Evolutionary conservation across 2,113 vertebrate genomes (phyloP).

Genomic region (Vireo altiloquus): DNA sequence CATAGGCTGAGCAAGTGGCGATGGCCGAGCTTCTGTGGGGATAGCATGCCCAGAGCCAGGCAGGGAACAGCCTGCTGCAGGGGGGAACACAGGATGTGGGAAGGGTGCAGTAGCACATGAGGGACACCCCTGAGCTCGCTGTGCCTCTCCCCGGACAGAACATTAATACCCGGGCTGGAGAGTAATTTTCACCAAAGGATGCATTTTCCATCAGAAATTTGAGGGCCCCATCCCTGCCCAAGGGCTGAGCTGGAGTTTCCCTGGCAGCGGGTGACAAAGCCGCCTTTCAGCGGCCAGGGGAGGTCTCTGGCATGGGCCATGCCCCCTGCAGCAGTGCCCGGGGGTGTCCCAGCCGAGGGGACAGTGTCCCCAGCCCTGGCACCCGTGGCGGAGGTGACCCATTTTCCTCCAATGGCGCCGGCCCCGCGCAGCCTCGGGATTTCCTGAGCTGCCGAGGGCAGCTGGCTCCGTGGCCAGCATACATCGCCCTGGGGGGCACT

Average conservation of each 20-base stretch:
- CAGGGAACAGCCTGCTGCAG: not conserved
- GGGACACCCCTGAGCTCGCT: not conserved
- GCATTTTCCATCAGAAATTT: not conserved
- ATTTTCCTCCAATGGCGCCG: not conserved
- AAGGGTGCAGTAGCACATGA: not conserved
- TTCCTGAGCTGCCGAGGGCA: not conserved
- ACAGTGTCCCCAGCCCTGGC: rapidly evolving
- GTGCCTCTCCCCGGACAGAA: not conserved
- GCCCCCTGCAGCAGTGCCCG: not conserved
- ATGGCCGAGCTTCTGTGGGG: not conserved
- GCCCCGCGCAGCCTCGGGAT: rapidly evolving
- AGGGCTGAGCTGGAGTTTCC: not conserved
- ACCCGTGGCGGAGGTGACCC: not conserved
- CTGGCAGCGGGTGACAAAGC: not conserved
- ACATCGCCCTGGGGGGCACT: rapidly evolving
- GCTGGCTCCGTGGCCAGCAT: not conserved
- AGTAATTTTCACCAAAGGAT: not conserved
- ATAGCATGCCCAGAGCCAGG: rapidly evolving
- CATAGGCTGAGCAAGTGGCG: not conserved
- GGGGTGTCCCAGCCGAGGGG: rapidly evolving
- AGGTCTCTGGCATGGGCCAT: not conserved
- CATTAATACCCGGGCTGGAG: not conserved
- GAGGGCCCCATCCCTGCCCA: not conserved
- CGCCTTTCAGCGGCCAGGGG: not conserved
- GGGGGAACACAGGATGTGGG: rapidly evolving